Evolutionary conservation across 2,888 invertebrate species (phyloP).

Genomic region (Tribolium freemani): DNA sequence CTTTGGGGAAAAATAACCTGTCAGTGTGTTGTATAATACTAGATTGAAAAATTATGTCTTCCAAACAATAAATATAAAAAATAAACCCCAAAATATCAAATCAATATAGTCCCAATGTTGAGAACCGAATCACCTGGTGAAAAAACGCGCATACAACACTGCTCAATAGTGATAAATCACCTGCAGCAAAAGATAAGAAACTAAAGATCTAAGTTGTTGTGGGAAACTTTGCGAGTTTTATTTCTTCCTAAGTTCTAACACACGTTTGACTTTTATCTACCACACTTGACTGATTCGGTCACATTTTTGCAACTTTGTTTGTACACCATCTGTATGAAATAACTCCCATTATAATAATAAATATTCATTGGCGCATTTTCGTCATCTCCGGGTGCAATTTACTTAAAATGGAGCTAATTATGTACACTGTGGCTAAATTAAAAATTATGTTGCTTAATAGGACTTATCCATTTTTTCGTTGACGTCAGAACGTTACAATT

Average conservation of each 20-base stretch:
- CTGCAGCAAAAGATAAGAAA: conserved; percentile 38
- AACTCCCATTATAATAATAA: not conserved
- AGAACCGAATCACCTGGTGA: conserved; percentile 54
- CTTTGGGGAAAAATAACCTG: conserved; percentile 29
- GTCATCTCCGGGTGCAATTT: not conserved
- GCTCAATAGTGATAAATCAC: conserved; percentile 46
- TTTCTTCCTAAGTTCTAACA: conserved; percentile 24
- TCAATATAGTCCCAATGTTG: conserved; percentile 51
- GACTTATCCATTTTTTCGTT: conserved; percentile 29
- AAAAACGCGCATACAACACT: conserved; percentile 9
- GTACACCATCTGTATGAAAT: not conserved
- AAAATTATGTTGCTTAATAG: conserved; percentile 36
- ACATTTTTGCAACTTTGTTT: not conserved
- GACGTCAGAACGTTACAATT: conserved; percentile 39
- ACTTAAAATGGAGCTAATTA: conserved; percentile 23
- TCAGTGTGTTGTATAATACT: conserved; percentile 5
- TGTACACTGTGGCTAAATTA: conserved; percentile 38
- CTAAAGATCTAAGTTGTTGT: conserved; percentile 27
- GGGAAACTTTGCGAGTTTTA: conserved; percentile 41
- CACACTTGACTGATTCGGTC: not conserved
- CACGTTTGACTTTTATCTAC: conserved; percentile 36
- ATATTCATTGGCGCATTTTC: conserved; percentile 32
- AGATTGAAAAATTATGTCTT: conserved; percentile 28
- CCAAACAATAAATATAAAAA: conserved; percentile 42
- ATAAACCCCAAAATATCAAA: not conserved